Evolutionary conservation across 2,113 vertebrate genomes (phyloP), one percentile per base, ranked within the genome.

Genomic region (Todiramphus saurophagus): DNA sequence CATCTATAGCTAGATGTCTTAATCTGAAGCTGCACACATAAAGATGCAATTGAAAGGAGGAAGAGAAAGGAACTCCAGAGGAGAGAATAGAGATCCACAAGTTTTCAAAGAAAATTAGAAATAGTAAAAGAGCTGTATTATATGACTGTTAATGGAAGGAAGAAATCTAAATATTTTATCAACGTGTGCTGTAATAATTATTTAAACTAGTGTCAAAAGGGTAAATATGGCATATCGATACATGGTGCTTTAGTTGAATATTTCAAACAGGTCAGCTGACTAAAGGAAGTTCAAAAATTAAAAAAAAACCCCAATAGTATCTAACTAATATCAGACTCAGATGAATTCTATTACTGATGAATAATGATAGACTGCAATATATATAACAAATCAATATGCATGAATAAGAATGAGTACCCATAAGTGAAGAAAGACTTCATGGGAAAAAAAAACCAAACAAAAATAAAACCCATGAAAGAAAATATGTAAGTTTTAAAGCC

Each of bases 191-290:
- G n/a, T 46, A 56, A 12, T 58, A n/a, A 43, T 88, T 92, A 77
- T 33, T 90, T 83, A 93, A 96, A 90, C 79, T 43, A 74, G 66
- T 88, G 66, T 50, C 75, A 82, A 68, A 94, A 94, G 86, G 56
- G 87, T 94, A 97, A 96, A 93, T 92, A 83, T 20, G 46, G 51
- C 64, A 51, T 74, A 39, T 33, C 72, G 41, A 75, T 91, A 87
- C 43, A 90, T 9, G 35, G 14, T 81, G 81, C 66, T 79, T 95
- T 69, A 95, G 79, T 77, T 87, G 73, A 93, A 82, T 59, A 86
- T n/a, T 95, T 97, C 64, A 94, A 93, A 96, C 25, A 88, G 28
- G 92, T 90, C 59, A 96, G n/a, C 41, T 69, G 87, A 86, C 56
- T 62, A 94, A 85, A 91, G n/a, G 60, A 93, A 89, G 76, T 92